phyloP scores from a whole-genome alignment of 1,140 invertebrate genomes.

The Hetaerina americana region DNA sequence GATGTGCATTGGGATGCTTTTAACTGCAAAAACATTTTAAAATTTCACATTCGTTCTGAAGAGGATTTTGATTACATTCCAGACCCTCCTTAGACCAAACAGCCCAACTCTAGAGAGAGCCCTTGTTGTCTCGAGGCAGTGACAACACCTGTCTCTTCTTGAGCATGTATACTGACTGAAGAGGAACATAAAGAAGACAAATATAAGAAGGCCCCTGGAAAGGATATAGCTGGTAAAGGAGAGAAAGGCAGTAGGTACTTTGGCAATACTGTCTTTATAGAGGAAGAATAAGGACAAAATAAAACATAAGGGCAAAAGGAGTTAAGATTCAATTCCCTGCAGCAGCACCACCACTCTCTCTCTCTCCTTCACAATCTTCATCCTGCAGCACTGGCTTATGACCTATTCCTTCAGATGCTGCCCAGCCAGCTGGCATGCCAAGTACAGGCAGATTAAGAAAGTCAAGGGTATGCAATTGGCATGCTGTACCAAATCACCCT shows the following conservation, averaged over 20 bases:
- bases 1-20: too few species aligned
- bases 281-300: not conserved
- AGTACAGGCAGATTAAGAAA: not conserved
- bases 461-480: not conserved
- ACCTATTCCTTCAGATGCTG: not conserved
- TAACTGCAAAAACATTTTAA: too few species aligned
- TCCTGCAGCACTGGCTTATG: not conserved
- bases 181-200: not conserved
- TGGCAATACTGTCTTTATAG: not conserved
- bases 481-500: not conserved
- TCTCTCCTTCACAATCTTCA: not conserved
- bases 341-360: not conserved
- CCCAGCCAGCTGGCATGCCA: not conserved
- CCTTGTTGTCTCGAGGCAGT: not conserved
- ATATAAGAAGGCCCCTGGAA: not conserved
- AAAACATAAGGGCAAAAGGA: not conserved
- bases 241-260: not conserved
- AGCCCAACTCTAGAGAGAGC: too few species aligned
- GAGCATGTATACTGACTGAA: not conserved
- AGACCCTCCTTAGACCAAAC: too few species aligned
- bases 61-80: too few species aligned
- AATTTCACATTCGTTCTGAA: too few species aligned
- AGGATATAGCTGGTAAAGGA: not conserved
- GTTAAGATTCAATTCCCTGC: not conserved
- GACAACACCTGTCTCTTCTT: not conserved